phyloP scores from a whole-genome alignment of 2,113 vertebrate genomes.

The human region GRCh38 chr13:106401501-106402000 shows the following conservation, averaged over 20 bases:
- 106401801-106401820: constrained; percentile 46
- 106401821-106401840: constrained; percentile 51
- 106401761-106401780: constrained; percentile 56
- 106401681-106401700: constrained; percentile 70
- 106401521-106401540: background rate
- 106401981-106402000: constrained; percentile 38
- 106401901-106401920: constrained; percentile 49
- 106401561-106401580: constrained; percentile 7
- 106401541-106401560: background rate
- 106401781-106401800: constrained; percentile 29
- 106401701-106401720: constrained; percentile 54
- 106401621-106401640: background rate
- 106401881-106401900: constrained; percentile 30
- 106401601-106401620: background rate
- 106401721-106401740: constrained; percentile 64
- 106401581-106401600: background rate
- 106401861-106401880: constrained; percentile 42
- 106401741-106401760: constrained; percentile 45
- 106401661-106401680: background rate
- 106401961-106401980: constrained; percentile 40
- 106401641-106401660: constrained; percentile 48
- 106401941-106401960: constrained; percentile 43
- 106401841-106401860: constrained; percentile 40
- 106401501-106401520: background rate
- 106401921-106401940: constrained; percentile 65